Evolutionary conservation across 2,797 vertebrate genomes (phyloP).

Genomic region (Danio albolineatus): DNA sequence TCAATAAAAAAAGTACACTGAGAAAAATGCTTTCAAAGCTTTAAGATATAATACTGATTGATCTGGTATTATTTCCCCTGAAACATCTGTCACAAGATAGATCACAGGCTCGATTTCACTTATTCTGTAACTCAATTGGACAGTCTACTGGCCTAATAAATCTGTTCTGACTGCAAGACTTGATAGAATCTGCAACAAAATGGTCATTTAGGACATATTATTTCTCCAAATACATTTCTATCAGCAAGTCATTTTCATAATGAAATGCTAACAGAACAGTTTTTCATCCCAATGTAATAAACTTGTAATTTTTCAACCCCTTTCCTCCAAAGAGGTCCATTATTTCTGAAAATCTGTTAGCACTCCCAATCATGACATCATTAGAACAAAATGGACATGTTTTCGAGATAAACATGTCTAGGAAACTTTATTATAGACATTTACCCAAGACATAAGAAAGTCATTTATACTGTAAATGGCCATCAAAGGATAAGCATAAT

Average conservation of each 20-base stretch:
- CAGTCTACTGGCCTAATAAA: no score
- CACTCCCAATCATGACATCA: not conserved
- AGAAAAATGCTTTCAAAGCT: not conserved
- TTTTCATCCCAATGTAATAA: not conserved
- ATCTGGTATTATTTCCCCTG: not conserved
- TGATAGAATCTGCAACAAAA: no score
- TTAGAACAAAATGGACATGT: not conserved
- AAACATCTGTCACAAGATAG: not conserved
- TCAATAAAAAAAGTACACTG: not conserved
- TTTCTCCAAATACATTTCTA: no score
- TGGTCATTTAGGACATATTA: no score
- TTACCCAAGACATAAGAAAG: no score
- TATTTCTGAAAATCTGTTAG: not conserved
- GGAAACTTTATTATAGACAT: not conserved
- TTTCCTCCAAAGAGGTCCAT: not conserved
- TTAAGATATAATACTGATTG: not conserved
- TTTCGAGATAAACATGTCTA: not conserved
- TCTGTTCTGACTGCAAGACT: no score
- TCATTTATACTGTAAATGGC: no score
- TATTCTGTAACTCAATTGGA: no score
- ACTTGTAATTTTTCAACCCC: not conserved
- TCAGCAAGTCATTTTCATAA: no score
- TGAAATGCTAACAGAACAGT: not conserved
- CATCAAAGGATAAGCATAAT: no score
- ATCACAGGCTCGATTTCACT: not conserved